Evolutionary conservation across 2,113 vertebrate species (phyloP), one percentile per base, ranked within the genome.

Genomic region (Dromas ardeola): DNA sequence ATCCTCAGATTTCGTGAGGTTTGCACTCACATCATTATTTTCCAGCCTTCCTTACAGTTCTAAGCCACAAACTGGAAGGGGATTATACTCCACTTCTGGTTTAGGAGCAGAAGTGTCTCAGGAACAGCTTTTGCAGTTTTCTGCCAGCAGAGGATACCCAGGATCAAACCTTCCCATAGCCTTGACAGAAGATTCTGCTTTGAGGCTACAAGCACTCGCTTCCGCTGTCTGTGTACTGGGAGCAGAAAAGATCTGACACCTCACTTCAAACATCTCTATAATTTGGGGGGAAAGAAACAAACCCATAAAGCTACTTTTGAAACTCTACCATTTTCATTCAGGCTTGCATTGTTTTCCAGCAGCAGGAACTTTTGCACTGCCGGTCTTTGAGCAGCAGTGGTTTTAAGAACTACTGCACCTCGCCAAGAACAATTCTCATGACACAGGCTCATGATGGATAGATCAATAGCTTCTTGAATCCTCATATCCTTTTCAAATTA

Each of bases 401-500:
- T 81, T 93, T 93, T 70, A 74, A 80, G 73, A 95, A 45, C 78
- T 58, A 15, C 36, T 82, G 49, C 38, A 56, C 50, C 78, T 84
- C 23, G 47, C 79, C 67, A 76, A 89, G 82, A 90, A 32, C 74
- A 78, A 95, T 93, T 95, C 81, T 85, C 29, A 23, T 88, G 90
- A 56, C 89, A 89, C 43, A 71, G 59, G 63, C 50, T 83, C 94
- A 49, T 88, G 81, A 88, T 93, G 93, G 97, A 95, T 86, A 93
- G 92, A 97, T 97, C 96, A 94, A 81, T 97, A 93, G 87, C 84
- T 96, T 96, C 97, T 97, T 97, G 96, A 97, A 94, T 97, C 91
- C 93, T 95, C 96, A 98, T 98, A 95, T 96, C 91, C 93, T 97
- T 97, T 96, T 95, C 88, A 98, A 96, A 97, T 95, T 96, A 97